Evolutionary conservation across 2,888 invertebrate species (phyloP).

Genomic region (Gymnocheta viridis): DNA sequence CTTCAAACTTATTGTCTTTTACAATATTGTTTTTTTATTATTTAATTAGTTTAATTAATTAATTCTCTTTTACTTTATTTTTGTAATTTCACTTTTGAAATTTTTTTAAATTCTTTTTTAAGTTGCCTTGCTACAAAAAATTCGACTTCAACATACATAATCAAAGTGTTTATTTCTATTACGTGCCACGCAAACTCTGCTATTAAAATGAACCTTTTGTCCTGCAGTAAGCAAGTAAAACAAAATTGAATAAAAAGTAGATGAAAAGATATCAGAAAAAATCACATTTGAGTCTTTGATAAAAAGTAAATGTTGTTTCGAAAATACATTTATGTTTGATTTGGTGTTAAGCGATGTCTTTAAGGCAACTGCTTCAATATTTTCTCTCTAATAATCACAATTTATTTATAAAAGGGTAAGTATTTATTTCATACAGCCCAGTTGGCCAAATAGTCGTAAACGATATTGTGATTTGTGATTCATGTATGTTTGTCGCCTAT

Average conservation of each 20-base stretch:
- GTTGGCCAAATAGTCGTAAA: no score
- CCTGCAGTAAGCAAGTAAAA: conserved; percentile 6
- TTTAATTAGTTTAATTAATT: no score
- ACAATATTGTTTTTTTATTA: no score
- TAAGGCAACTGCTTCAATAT: conserved; percentile 29
- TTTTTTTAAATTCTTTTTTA: no score
- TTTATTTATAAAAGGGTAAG: conserved; percentile 2
- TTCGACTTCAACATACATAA: no score
- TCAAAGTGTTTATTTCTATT: background rate
- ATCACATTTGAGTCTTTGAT: conserved; percentile 47
- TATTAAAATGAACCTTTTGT: background rate
- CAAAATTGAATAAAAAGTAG: conserved; percentile 24
- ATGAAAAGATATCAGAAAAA: conserved; percentile 26
- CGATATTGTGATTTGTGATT: no score
- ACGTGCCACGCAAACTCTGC: background rate
- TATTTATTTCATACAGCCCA: no score
- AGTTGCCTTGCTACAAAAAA: no score
- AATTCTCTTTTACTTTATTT: no score
- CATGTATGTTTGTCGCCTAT: no score
- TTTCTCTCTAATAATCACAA: conserved; percentile 44
- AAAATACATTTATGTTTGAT: conserved; percentile 50
- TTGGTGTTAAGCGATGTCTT: conserved; percentile 47
- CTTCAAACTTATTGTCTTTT: no score
- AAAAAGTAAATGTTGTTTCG: conserved; percentile 25
- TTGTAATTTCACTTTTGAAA: no score